Conservation (phyloP, 2,888 invertebrate genomes). For the Calephelis perditalis region DNA sequence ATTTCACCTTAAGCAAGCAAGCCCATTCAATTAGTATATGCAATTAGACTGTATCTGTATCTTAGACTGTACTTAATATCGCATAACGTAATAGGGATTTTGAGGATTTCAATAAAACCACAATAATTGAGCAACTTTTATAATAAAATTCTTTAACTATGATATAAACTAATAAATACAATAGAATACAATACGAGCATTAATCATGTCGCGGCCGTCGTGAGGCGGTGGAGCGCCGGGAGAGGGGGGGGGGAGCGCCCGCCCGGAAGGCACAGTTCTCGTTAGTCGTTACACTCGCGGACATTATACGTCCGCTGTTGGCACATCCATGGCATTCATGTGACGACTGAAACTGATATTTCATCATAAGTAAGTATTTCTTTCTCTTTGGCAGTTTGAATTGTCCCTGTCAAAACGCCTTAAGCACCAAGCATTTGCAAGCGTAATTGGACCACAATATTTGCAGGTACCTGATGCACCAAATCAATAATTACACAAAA, state of each 20-base stretch:
- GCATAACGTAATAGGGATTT: slow-evolving; percentile 13
- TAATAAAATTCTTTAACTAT: slow-evolving; percentile 70
- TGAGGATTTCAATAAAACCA: slow-evolving; percentile 35
- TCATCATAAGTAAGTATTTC: too few relatives aligned
- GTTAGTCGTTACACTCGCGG: slow-evolving; percentile 43
- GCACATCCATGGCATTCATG: background rate
- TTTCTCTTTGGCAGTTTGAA: too few relatives aligned
- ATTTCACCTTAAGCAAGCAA: too few relatives aligned
- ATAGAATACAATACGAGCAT: slow-evolving; percentile 71
- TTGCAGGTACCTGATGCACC: slow-evolving; percentile 7
- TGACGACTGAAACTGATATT: background rate
- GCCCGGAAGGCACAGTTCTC: slow-evolving; percentile 62
- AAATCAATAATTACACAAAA: slow-evolving; percentile 17
- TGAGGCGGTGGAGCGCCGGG: slow-evolving; percentile 30
- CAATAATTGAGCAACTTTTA: slow-evolving; percentile 67
- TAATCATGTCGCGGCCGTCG: slow-evolving; percentile 55
- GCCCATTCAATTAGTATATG: too few relatives aligned
- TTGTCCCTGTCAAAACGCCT: too few relatives aligned
- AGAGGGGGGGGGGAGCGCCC: slow-evolving; percentile 28
- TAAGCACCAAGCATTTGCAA: too few relatives aligned
- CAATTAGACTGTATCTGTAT: too few relatives aligned
- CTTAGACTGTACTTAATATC: too few relatives aligned
- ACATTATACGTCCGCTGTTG: slow-evolving; percentile 11
- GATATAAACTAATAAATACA: slow-evolving; percentile 58
- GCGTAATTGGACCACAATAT: background rate